A percentile compares a stretch with the other conserved stretches of the same genome.
Conservation (phyloP, 2,888 invertebrate genomes). For the Colostygia pectinataria region DNA sequence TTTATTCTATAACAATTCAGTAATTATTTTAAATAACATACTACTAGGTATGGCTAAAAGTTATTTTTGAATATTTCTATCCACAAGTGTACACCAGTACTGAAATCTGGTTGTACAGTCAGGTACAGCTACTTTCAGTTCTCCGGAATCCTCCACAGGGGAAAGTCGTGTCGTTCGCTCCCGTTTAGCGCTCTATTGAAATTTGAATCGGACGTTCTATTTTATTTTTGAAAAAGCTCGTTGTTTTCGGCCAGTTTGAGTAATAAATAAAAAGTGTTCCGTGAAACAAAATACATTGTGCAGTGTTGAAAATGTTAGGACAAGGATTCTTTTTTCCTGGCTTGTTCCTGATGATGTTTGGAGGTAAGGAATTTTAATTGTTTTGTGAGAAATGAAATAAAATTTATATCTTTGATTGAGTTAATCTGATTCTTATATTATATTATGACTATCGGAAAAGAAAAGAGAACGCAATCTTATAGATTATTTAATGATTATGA, state of each 20-base stretch:
- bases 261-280: constrained; percentile 26
- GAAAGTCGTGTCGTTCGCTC: constrained; percentile 20
- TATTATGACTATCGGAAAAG: no score
- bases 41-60: no score
- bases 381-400: no score
- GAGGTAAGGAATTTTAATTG: constrained; percentile 56
- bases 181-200: constrained; percentile 26
- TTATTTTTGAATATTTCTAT: constrained; percentile 2
- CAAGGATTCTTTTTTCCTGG: constrained; percentile 50
- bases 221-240: constrained; percentile 22
- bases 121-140: constrained; percentile 38
- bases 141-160: constrained; percentile 31
- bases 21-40: no score
- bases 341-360: constrained; percentile 59
- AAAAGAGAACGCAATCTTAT: no score
- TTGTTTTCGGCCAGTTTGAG: constrained; percentile 14
- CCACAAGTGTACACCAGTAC: constrained; percentile 21
- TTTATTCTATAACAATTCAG: no score
- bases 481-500: no score
- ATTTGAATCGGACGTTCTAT: constrained; percentile 24
- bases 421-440: no score
- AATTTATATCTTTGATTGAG: background rate
- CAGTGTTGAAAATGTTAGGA: constrained; percentile 54
- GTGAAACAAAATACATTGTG: constrained; percentile 42
- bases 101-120: constrained; percentile 33